Percentiles rank a stretch among this genome's conserved stretches.
phyloP scores from a whole-genome alignment of 2,888 invertebrate genomes.

The Ceratothoa steindachneri region DNA sequence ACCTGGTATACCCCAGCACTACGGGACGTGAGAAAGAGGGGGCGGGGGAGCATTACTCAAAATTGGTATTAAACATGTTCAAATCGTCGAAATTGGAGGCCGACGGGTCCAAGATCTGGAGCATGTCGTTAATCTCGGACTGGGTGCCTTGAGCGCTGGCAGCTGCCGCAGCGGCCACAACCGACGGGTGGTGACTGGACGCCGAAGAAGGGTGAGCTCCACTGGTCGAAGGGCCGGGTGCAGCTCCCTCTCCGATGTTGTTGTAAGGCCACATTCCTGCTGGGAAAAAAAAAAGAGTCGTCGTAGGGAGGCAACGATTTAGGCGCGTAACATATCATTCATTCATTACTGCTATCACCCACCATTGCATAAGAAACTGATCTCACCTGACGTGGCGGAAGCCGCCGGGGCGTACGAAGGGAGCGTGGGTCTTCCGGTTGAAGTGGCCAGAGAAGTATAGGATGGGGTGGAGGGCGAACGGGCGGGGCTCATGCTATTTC shows the following conservation, averaged over 20 bases:
- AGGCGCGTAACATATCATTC: too few species aligned
- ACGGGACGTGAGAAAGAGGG: too few species aligned
- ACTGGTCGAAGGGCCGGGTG: slow-evolving; percentile 36
- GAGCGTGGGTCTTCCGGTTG: slow-evolving; percentile 27
- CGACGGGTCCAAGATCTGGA: slow-evolving; percentile 82
- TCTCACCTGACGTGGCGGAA: slow-evolving; percentile 52
- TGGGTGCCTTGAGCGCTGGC: slow-evolving; percentile 57
- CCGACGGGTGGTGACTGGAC: slow-evolving; percentile 39
- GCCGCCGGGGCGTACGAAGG: slow-evolving; percentile 42
- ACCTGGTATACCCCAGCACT: too few species aligned
- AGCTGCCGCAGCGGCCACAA: slow-evolving; percentile 54
- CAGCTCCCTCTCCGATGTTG: slow-evolving; percentile 29
- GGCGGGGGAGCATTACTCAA: too few species aligned
- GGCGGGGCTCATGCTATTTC: slow-evolving; percentile 42
- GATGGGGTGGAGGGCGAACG: slow-evolving; percentile 46
- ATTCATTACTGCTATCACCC: too few species aligned
- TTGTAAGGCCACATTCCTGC: slow-evolving; percentile 69
- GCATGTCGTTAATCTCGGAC: slow-evolving; percentile 83
- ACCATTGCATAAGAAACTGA: too few species aligned
- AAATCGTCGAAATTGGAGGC: slow-evolving; percentile 82
- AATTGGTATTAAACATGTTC: slow-evolving; percentile 76
- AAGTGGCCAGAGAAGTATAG: slow-evolving; percentile 33
- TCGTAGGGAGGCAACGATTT: too few species aligned
- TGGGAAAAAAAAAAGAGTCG: too few species aligned
- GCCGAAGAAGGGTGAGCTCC: slow-evolving; percentile 38